A percentile compares a stretch with the other conserved stretches of the same genome.
Conservation (phyloP, 2,113 vertebrate species). For the Hyaena hyaena region DNA sequence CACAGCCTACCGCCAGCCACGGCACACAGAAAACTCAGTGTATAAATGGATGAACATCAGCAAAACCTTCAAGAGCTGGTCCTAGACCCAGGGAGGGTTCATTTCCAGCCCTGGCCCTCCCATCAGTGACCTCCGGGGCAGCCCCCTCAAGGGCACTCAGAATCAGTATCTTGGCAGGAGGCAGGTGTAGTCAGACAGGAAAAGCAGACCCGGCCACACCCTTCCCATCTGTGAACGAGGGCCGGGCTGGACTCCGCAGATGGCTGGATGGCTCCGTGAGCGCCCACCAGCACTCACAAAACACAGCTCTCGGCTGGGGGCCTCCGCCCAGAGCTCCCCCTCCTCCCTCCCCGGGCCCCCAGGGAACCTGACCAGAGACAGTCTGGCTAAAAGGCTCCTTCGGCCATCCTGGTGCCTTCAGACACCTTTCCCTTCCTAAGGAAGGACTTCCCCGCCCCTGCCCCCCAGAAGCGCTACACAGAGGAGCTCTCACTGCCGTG, state of each 20-base stretch:
- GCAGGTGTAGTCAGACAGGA: no score
- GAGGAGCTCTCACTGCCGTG: neutral
- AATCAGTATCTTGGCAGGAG: neutral
- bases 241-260: neutral
- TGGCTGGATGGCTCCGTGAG: accelerated
- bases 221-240: neutral
- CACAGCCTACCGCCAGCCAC: accelerated
- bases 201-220: neutral
- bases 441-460: neutral
- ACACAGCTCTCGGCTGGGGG: neutral
- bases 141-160: accelerated
- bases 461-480: neutral
- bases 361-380: neutral
- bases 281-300: neutral
- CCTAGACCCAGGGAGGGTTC: neutral
- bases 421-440: neutral
- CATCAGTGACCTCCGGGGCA: accelerated
- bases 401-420: neutral
- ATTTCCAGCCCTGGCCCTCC: neutral
- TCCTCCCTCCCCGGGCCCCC: neutral
- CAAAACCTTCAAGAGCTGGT: accelerated
- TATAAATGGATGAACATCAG: accelerated
- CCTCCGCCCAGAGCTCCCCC: neutral
- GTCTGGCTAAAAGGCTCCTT: neutral
- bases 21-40: accelerated